Evolutionary conservation across 2,797 vertebrate genomes (phyloP), one percentile per base, ranked within the genome.

Genomic region (Poliocrania exsul): DNA sequence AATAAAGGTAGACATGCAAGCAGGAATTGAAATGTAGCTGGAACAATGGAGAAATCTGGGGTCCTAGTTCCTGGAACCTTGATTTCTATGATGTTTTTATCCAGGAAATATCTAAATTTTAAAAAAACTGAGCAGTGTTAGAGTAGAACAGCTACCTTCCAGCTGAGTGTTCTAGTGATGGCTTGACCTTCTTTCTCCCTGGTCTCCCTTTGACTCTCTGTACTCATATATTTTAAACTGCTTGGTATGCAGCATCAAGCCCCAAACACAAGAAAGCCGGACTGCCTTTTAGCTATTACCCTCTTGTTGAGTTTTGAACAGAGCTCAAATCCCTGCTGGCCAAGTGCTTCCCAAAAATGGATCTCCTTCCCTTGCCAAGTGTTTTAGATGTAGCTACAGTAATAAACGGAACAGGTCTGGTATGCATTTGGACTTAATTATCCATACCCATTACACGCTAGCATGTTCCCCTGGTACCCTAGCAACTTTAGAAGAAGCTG

Each of bases 401-500:
- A 72, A 44, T n/a, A 82, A 62, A 71, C 50, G 1, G 40, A 83
- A 65, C 10, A 13, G 3, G 4, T 54, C 29, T 87, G 25, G 1
- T 61, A 49, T 44, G 8, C 17, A 28, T 54, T 81, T 77, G 49
- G 7, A 29, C 5, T 5, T 60, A 62, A 60, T 49, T 70, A 24
- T 40, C 25, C 26, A 9, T 29, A 51, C 1, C 1, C 0, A 5
- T 84, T 62, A 60, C 5, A 17, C 56, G 11, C 20, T 37, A 46
- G 5, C 6, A 18, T 20, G 15, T 77, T 83, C 24, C 26, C 19
- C 10, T 46, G 24, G 3, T 18, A 57, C 13, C 18, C 6, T 50
- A 17, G 4, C 13, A 57, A 9, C 14, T 80, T 91, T 67, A 42
- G 56, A 37, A 9, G 12, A 51, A 75, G 9, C 2, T 0, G 0